Percentiles rank a stretch among this genome's conserved stretches.
phyloP scores from a whole-genome alignment of 2,888 invertebrate species.

The Stramonita haemastoma region DNA sequence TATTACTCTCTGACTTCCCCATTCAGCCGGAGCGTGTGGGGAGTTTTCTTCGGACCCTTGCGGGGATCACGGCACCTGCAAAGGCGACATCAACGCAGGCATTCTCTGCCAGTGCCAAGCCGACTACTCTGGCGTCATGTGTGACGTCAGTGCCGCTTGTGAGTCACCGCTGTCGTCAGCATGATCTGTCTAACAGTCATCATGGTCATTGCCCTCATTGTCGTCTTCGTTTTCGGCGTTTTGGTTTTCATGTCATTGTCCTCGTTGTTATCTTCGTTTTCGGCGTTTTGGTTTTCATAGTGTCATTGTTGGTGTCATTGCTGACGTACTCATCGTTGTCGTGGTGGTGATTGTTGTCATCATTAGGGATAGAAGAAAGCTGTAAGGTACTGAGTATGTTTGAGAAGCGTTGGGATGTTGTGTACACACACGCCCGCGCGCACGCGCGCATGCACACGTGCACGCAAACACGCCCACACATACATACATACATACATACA shows the following conservation, averaged over 20 bases:
- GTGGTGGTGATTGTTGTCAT: no score
- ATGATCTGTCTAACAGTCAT: neutral
- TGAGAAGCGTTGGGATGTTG: no score
- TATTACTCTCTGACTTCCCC: neutral
- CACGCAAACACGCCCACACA: no score
- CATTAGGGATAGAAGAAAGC: no score
- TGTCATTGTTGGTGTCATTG: no score
- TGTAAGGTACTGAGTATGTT: no score
- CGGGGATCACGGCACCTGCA: constrained; percentile 23
- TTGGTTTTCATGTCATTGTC: no score
- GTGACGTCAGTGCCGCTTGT: constrained; percentile 15
- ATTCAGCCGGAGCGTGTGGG: constrained; percentile 28
- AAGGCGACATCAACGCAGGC: constrained; percentile 26
- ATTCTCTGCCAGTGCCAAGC: constrained; percentile 12
- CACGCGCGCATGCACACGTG: no score
- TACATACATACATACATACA: no score
- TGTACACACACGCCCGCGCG: no score
- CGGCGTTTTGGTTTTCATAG: no score
- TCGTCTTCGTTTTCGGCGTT: neutral
- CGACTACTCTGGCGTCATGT: constrained; percentile 9
- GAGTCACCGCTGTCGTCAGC: neutral
- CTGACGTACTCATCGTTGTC: no score
- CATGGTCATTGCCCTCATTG: neutral
- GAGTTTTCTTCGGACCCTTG: constrained; percentile 20
- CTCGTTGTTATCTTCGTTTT: neutral